Evolutionary conservation across 1,140 invertebrate genomes (phyloP), one percentile per base, ranked within the genome.

Genomic region (Archegozetes longisetosus): DNA sequence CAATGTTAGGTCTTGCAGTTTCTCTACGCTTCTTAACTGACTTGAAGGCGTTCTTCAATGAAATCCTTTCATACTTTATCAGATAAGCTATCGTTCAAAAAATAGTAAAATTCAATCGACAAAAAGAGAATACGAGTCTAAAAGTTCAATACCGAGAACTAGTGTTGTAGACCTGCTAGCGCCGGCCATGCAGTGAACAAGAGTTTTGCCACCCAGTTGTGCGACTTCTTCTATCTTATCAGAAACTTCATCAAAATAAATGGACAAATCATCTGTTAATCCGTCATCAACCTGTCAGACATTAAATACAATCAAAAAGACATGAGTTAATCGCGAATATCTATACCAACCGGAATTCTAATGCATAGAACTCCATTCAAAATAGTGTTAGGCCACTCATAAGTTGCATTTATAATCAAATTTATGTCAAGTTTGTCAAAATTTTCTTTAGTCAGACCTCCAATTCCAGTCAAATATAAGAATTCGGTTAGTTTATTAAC

Each of bases 131-230:
- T n/a, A n/a, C n/a, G n/a, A n/a, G n/a, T n/a, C n/a, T n/a, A n/a
- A n/a, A n/a, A n/a, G n/a, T n/a, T n/a, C n/a, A n/a, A n/a, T n/a
- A n/a, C n/a, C n/a, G 32, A 94, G 74, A 66, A 84, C 85, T 0
- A 94, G 73, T 1, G 83, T 79, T 1, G 88, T 85, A 0, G 87
- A 91, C 50, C 90, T 76, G 62, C 84, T 87, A 0, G 92, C 83
- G 1, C 89, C 90, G 1, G 90, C 88, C 1, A 91, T 82, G 68
- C 89, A 93, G 71, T 92, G 88, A 0, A 93, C 83, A 61, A 92
- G 69, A n/a, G 53, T 32, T 29, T n/a, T 28, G 2, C 32, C 13
- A 22, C 24, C 24, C 2, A 4, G 53, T 2, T 3, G 22, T 17
- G 22, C 13, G 3, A 22, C 13, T 46, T 29, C 13, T 22, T 55